Evolutionary conservation across 2,888 invertebrate genomes (phyloP).

Genomic region (Adineta ricciae): DNA sequence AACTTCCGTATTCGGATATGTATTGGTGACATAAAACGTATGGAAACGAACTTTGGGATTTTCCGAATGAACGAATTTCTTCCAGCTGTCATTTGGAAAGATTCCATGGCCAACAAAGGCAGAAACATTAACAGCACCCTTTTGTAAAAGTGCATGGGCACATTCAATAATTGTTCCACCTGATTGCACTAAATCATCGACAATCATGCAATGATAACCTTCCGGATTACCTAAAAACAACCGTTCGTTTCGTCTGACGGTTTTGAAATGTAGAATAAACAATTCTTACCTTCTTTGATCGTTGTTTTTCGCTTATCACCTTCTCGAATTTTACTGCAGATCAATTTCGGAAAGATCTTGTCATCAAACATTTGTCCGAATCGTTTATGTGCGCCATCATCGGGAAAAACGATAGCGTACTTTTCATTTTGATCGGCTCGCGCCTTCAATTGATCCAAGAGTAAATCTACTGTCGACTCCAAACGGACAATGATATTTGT

Average conservation of each 20-base stretch:
- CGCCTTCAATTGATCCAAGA: slow-evolving; percentile 40
- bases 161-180: slow-evolving; percentile 50
- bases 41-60: slow-evolving; percentile 40
- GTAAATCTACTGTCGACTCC: slow-evolving; percentile 47
- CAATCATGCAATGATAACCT: slow-evolving; percentile 46
- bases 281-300: slow-evolving; percentile 45
- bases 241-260: too few species aligned
- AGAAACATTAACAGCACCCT: slow-evolving; percentile 44
- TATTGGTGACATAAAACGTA: slow-evolving; percentile 50
- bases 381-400: slow-evolving; percentile 50
- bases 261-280: too few species aligned
- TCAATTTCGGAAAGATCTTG: slow-evolving; percentile 38
- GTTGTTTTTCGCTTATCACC: slow-evolving; percentile 44
- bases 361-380: slow-evolving; percentile 43
- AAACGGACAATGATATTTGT: slow-evolving; percentile 47
- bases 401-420: slow-evolving; percentile 48
- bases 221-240: slow-evolving; percentile 42
- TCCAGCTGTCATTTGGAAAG: slow-evolving; percentile 49
- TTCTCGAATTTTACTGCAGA: slow-evolving; percentile 47
- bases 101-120: slow-evolving; percentile 50
- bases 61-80: slow-evolving; percentile 38
- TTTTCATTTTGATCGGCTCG: slow-evolving; percentile 37
- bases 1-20: slow-evolving; percentile 46
- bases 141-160: slow-evolving; percentile 44
- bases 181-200: slow-evolving; percentile 50